phyloP scores from a whole-genome alignment of 2,797 vertebrate species.

The Novumbra hubbsi region DNA sequence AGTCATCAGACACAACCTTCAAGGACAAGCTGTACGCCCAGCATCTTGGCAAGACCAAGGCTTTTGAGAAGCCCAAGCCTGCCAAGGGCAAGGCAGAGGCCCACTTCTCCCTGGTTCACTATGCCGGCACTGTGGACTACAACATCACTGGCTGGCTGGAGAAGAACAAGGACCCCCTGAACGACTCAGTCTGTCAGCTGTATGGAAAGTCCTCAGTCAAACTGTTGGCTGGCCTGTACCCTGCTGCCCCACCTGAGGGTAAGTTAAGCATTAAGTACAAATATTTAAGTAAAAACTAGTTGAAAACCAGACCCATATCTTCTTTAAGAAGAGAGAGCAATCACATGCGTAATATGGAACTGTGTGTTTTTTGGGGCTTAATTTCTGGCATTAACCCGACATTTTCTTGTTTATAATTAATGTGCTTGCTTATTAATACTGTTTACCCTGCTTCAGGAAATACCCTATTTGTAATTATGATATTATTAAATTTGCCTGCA shows the following conservation, averaged over 20 bases:
- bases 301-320: background rate
- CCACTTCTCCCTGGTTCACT: conserved; percentile 82
- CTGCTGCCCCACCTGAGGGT: background rate
- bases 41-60: conserved; percentile 77
- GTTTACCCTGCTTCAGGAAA: too few species aligned
- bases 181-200: conserved; percentile 61
- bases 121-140: conserved; percentile 89
- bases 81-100: conserved; percentile 84
- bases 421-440: too few species aligned
- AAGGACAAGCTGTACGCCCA: conserved; percentile 82
- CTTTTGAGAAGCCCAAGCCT: conserved; percentile 84
- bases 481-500: background rate
- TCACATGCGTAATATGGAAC: background rate
- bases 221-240: background rate
- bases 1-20: conserved; percentile 83
- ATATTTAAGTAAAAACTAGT: background rate
- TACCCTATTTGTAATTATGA: conserved; percentile 29
- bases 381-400: too few species aligned
- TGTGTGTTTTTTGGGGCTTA: background rate
- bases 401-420: too few species aligned
- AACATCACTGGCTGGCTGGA: conserved; percentile 83
- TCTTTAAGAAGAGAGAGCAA: background rate
- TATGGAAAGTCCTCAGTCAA: background rate
- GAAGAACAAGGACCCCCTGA: conserved; percentile 84
- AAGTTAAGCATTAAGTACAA: background rate